phyloP scores from a whole-genome alignment of 1,140 invertebrate species.

The Bombus soroeensis region DNA sequence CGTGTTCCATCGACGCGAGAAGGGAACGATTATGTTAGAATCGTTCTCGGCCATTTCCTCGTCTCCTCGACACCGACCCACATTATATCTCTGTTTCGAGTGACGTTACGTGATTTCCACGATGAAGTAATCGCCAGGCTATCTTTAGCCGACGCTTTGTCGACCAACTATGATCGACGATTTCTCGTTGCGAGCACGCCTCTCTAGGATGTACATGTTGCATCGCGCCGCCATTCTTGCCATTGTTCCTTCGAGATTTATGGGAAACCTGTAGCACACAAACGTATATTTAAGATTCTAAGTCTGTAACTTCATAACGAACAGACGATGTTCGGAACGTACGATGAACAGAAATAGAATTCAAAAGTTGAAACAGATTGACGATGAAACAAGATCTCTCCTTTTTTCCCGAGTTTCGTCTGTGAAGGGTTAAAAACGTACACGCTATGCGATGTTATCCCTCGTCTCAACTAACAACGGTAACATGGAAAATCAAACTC shows the following conservation, averaged over 20 bases:
- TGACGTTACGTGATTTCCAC: conserved; percentile 55
- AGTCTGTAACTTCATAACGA: too few species aligned
- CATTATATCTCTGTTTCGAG: conserved; percentile 50
- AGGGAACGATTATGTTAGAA: conserved; percentile 11
- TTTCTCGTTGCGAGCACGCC: not conserved
- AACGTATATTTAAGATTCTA: too few species aligned
- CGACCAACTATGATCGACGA: conserved; percentile 31
- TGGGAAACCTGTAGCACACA: too few species aligned
- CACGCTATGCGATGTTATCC: too few species aligned
- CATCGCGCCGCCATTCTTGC: not conserved
- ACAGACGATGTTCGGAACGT: not conserved
- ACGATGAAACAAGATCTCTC: not conserved
- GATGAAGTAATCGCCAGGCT: conserved; percentile 51
- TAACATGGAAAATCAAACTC: too few species aligned
- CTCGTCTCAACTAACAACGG: too few species aligned
- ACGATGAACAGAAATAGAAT: not conserved
- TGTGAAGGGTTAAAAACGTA: too few species aligned
- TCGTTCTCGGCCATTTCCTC: conserved; percentile 32
- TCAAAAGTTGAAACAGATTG: not conserved
- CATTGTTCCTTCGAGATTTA: not conserved
- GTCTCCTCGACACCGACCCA: conserved; percentile 49
- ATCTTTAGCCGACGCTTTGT: conserved; percentile 42
- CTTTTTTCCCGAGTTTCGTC: too few species aligned
- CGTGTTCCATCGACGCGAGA: not conserved
- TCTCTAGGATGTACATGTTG: not conserved